Conservation (phyloP, 2,888 invertebrate species). For the Andrena minutula region DNA sequence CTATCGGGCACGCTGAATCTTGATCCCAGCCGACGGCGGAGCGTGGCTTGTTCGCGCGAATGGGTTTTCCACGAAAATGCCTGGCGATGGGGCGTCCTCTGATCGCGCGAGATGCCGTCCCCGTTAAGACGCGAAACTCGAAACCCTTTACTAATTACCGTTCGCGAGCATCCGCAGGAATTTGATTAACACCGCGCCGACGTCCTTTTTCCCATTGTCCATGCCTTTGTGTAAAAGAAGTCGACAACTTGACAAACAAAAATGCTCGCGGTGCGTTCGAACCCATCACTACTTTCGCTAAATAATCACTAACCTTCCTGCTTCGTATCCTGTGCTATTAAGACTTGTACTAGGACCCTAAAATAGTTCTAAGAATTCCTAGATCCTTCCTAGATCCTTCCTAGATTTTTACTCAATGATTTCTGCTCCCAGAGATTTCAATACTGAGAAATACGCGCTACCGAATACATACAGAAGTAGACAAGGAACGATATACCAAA, state of each 20-base stretch:
- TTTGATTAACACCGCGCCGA: slow-evolving; percentile 7
- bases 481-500: neutral
- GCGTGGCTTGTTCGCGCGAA: slow-evolving; percentile 48
- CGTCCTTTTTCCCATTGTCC: neutral
- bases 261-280: too few species aligned
- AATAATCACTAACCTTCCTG: too few species aligned
- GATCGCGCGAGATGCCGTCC: slow-evolving; percentile 15
- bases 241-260: too few species aligned
- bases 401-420: too few species aligned
- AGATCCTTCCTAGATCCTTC: too few species aligned
- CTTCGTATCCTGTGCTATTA: too few species aligned
- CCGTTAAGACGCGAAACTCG: slow-evolving; percentile 6
- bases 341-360: too few species aligned
- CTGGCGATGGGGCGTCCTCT: slow-evolving; percentile 1
- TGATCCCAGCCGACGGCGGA: slow-evolving; percentile 35
- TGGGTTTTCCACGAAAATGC: slow-evolving; percentile 63
- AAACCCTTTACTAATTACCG: slow-evolving; percentile 20
- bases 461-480: neutral
- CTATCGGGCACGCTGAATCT: slow-evolving; percentile 63
- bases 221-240: too few species aligned
- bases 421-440: too few species aligned
- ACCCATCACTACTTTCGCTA: too few species aligned
- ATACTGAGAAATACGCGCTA: too few species aligned
- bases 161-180: neutral
- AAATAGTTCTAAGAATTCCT: too few species aligned